A percentile compares a stretch with the other conserved stretches of the same genome.
These are phyloP conservation scores for Hemiprocne comata DNA, from an alignment of 2,113 vertebrate species.

Conservation along the genomic window DNA sequence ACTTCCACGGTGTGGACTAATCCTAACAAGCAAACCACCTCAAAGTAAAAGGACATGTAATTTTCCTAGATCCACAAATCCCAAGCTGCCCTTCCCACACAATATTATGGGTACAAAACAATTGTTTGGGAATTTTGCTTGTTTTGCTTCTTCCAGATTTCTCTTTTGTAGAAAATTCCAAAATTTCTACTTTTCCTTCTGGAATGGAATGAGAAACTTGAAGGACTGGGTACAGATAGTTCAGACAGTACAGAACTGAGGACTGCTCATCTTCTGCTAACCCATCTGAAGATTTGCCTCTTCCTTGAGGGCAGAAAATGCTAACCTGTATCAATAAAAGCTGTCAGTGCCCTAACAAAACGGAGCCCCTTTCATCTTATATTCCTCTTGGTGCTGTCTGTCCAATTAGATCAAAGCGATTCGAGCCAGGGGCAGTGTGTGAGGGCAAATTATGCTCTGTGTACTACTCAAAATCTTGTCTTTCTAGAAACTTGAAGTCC, in stretches of 20 bases:
- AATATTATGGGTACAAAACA: background rate
- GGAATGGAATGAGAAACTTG: background rate
- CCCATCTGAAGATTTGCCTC: background rate
- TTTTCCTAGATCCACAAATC: background rate
- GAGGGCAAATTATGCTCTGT: background rate
- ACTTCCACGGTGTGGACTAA: background rate
- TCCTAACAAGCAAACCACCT: background rate
- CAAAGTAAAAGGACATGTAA: background rate
- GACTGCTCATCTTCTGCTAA: background rate
- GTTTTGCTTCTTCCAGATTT: background rate
- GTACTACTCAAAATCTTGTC: background rate
- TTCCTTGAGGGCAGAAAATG: background rate
- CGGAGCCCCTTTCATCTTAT: background rate
- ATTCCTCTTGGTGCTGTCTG: background rate
- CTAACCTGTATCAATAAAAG: background rate
- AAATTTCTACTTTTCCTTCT: background rate
- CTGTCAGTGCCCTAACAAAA: background rate
- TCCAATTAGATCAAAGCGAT: background rate
- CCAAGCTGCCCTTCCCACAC: background rate
- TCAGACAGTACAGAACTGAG: background rate
- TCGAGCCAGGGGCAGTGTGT: background rate
- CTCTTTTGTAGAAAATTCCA: background rate
- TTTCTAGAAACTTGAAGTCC: background rate
- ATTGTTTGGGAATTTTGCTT: background rate
- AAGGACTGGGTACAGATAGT: background rate